Evolutionary conservation across 37 sponge, comb jelly and placozoan species (phyloP).

Genomic region (Petrosia ficiformis): DNA sequence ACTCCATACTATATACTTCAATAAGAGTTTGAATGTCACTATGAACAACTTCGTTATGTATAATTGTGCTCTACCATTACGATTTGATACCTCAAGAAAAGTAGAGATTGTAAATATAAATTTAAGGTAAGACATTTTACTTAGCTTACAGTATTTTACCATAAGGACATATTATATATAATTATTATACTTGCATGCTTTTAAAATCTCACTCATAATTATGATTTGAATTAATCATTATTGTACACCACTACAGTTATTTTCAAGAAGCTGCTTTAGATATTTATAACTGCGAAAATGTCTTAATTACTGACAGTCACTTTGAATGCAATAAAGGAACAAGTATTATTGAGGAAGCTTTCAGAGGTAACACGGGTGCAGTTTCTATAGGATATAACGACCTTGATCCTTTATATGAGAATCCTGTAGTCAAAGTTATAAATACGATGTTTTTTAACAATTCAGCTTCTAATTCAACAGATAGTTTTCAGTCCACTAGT

Average conservation of each 20-base stretch:
- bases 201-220: no score
- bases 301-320: constrained; percentile 22
- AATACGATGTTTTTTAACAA: constrained; percentile 34
- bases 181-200: no score
- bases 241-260: constrained; percentile 19
- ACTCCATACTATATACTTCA: no score
- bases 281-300: constrained; percentile 52
- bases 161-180: no score
- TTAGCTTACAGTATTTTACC: no score
- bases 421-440: background rate
- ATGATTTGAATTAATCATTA: background rate
- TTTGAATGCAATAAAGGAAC: constrained; percentile 44
- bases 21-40: no score
- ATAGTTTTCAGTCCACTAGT: constrained; percentile 23
- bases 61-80: background rate
- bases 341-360: constrained; percentile 11
- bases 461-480: constrained; percentile 12
- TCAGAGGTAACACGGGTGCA: constrained; percentile 50
- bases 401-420: background rate
- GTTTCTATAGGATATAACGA: constrained; percentile 53
- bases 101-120: background rate
- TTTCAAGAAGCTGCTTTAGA: constrained; percentile 63
- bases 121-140: background rate
- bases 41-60: no score
- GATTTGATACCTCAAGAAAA: background rate